These are phyloP conservation scores for Ranitomeya imitator DNA, from an alignment of 2,113 vertebrate genomes.

Conservation along the genomic window DNA sequence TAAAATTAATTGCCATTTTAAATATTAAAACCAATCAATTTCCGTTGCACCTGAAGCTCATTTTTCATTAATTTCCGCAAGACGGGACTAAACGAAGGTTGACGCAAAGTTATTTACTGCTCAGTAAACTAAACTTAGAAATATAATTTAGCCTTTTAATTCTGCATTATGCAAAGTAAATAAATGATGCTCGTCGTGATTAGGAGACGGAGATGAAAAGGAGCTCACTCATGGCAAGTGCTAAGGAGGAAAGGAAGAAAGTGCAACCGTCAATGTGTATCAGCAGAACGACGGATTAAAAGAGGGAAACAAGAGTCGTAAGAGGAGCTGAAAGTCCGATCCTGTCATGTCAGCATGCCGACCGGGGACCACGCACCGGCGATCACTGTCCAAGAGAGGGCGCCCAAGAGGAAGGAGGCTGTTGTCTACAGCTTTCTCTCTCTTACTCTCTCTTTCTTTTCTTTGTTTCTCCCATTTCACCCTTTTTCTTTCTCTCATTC, in stretches of 20 bases:
- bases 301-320: too few relatives aligned
- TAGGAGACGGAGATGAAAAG: background rate
- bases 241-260: conserved; percentile 8
- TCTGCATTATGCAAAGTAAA: conserved; percentile 46
- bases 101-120: conserved; percentile 48
- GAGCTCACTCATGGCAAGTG: conserved; percentile 4
- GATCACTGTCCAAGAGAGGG: background rate
- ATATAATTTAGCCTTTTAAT: conserved; percentile 49
- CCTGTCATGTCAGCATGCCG: too few relatives aligned
- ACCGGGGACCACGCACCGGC: too few relatives aligned
- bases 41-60: conserved; percentile 37
- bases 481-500: background rate
- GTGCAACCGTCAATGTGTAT: background rate
- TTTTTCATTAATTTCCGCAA: conserved; percentile 39
- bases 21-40: conserved; percentile 42
- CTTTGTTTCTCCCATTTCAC: background rate
- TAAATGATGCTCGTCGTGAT: conserved; percentile 18
- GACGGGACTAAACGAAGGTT: background rate
- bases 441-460: background rate
- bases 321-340: background rate
- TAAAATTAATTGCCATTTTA: conserved; percentile 14
- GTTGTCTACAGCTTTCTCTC: background rate
- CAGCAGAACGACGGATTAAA: background rate
- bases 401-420: background rate
- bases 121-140: conserved; percentile 48